Evolutionary conservation across 64 coral and sea anemone genomes (phyloP).

Genomic region (Montipora sp.): DNA sequence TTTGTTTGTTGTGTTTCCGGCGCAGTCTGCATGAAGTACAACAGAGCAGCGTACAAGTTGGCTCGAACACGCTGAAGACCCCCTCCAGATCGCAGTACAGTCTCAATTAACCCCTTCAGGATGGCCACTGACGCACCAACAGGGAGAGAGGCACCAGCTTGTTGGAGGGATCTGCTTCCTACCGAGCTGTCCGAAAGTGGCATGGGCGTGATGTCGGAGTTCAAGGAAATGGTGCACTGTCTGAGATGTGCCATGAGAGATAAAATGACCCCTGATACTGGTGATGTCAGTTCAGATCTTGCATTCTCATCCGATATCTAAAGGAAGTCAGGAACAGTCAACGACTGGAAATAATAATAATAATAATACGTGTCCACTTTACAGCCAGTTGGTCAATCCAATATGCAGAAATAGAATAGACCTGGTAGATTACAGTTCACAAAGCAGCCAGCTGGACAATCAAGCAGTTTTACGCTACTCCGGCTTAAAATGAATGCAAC

Average conservation of each 20-base stretch:
- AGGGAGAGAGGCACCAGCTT: constrained; percentile 63
- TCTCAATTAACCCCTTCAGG: constrained; percentile 83
- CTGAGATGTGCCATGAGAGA: constrained; percentile 92
- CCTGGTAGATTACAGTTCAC: too few relatives aligned
- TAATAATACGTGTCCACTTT: too few relatives aligned
- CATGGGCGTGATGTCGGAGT: constrained; percentile 11
- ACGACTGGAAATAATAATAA: neutral
- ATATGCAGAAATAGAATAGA: too few relatives aligned
- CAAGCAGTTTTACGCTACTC: too few relatives aligned
- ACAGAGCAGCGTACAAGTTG: constrained; percentile 90
- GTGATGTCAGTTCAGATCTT: constrained; percentile 78
- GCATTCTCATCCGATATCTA: constrained; percentile 92
- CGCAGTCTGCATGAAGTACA: constrained; percentile 93
- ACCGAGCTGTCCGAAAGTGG: constrained; percentile 13
- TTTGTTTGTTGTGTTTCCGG: constrained; percentile 63
- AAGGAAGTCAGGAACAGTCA: neutral
- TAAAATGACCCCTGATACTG: constrained; percentile 91
- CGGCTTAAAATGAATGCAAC: too few relatives aligned
- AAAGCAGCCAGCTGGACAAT: too few relatives aligned
- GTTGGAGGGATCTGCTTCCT: constrained; percentile 22
- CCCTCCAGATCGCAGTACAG: constrained; percentile 89
- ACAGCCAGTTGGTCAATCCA: too few relatives aligned
- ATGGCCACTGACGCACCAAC: constrained; percentile 85
- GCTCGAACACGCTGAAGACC: constrained; percentile 86
- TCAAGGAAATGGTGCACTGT: constrained; percentile 73